A percentile compares a stretch with the other conserved stretches of the same genome.
Evolutionary conservation across 1,140 invertebrate genomes (phyloP).

Genomic region (Drosophila novamexicana): DNA sequence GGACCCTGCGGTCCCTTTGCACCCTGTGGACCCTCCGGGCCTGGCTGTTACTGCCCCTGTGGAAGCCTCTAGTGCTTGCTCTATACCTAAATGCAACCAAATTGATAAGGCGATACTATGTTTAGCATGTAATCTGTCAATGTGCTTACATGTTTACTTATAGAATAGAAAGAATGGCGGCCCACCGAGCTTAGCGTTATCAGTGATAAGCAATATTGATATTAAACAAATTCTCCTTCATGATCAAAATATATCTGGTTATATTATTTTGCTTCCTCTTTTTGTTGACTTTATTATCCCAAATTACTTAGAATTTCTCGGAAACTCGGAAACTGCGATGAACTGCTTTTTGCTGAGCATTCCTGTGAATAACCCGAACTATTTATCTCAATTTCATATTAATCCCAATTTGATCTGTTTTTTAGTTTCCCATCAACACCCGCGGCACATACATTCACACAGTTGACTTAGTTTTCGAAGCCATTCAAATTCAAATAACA

Average conservation of each 20-base stretch:
- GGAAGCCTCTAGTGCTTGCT: not conserved
- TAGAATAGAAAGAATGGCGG: not conserved
- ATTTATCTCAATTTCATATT: no score
- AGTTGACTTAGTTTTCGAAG: slow-evolving; percentile 5
- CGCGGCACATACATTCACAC: not conserved
- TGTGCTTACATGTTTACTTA: not conserved
- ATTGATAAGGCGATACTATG: not conserved
- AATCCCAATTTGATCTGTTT: no score
- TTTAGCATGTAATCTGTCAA: not conserved
- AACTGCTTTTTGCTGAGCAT: no score
- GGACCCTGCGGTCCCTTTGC: not conserved
- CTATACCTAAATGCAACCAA: not conserved
- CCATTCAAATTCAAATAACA: slow-evolving; percentile 61
- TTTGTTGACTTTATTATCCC: not conserved
- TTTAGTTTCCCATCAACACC: no score
- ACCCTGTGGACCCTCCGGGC: not conserved
- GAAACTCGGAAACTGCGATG: no score
- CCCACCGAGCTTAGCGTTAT: not conserved
- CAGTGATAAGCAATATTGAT: not conserved
- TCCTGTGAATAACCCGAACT: no score
- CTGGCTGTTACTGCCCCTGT: slow-evolving; percentile 4
- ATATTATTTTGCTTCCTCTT: not conserved
- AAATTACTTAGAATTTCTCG: no score
- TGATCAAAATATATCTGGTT: no score
- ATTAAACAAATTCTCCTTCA: not conserved